Conservation (phyloP, 2,113 vertebrate species). For the Grus americana region DNA sequence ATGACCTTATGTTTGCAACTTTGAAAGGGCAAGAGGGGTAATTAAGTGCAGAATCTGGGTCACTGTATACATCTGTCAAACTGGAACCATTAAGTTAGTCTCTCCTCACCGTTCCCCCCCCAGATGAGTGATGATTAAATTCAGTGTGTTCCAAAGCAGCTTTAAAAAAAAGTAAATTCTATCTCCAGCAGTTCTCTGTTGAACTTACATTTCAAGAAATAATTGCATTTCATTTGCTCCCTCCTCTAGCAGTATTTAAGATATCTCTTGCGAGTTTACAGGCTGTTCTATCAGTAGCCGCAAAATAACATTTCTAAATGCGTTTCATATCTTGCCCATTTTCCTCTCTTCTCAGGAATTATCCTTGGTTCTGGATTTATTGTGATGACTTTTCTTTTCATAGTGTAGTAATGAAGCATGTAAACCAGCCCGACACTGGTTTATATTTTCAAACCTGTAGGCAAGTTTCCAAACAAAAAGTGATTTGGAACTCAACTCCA, state of each 20-base stretch:
- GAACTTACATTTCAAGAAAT: not conserved
- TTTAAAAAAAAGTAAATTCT: not conserved
- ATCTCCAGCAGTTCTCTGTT: not conserved
- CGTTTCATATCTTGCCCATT: not conserved
- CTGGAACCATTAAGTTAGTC: not conserved
- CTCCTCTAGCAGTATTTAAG: not conserved
- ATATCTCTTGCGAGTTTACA: not conserved
- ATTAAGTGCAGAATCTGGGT: not conserved
- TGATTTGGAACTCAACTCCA: not conserved
- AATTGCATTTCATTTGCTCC: not conserved
- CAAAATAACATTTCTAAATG: not conserved
- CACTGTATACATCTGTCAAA: not conserved
- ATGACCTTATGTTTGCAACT: not conserved
- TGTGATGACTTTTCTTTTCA: not conserved
- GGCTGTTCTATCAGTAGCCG: not conserved
- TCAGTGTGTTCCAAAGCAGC: not conserved
- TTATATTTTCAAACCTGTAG: not conserved
- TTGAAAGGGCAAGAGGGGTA: not conserved
- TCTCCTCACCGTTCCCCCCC: not conserved
- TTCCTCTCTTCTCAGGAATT: not conserved
- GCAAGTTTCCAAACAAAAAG: not conserved
- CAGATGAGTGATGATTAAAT: not conserved
- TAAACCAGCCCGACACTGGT: not conserved
- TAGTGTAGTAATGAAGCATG: not conserved
- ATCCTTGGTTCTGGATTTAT: not conserved